Conservation (phyloP, 2,797 vertebrate species). For the Chaetodon trifasciatus region DNA sequence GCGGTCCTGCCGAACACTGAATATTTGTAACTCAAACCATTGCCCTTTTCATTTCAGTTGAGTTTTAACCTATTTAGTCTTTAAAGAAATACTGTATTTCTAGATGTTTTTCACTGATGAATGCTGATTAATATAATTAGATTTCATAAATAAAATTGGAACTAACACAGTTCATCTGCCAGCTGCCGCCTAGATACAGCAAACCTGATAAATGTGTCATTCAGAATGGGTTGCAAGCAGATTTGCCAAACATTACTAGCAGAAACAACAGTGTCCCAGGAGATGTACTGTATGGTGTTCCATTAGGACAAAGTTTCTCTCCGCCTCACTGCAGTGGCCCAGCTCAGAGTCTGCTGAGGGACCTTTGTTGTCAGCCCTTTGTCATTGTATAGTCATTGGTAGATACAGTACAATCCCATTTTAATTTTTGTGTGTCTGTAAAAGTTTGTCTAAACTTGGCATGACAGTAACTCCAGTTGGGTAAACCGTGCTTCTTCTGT, state of each 20-base stretch:
- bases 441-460: constrained; percentile 16
- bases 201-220: constrained; percentile 7
- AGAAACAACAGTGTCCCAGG: not conserved
- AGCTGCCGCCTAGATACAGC: not conserved
- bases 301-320: too few species aligned
- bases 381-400: constrained; percentile 16
- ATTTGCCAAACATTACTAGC: not conserved
- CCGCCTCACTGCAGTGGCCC: not conserved
- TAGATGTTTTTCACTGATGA: not conserved
- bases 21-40: too few species aligned
- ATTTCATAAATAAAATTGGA: not conserved
- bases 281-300: not conserved
- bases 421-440: not conserved
- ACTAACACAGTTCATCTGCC: not conserved
- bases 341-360: not conserved
- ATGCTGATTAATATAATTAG: not conserved
- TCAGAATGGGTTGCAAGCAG: not conserved
- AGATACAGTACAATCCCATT: constrained; percentile 14
- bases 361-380: not conserved
- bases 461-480: not conserved
- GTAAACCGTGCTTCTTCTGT: constrained; percentile 17
- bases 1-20: too few species aligned
- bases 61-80: not conserved
- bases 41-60: too few species aligned
- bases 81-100: not conserved